Evolutionary conservation across 2,797 vertebrate species (phyloP), one percentile per base, ranked within the genome.

Genomic region (Falco peregrinus): DNA sequence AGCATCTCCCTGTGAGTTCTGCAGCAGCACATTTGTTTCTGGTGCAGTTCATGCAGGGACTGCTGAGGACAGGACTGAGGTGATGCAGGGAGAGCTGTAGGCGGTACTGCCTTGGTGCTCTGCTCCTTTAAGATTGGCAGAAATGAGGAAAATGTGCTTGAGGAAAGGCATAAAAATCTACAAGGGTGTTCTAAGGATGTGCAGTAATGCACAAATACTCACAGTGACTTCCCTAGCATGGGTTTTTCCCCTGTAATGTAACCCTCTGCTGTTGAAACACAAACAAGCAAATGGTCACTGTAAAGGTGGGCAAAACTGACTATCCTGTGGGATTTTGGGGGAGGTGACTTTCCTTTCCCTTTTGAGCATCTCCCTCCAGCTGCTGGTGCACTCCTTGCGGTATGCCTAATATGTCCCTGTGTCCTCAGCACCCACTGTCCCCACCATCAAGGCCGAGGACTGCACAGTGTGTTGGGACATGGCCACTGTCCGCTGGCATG

Each of bases 401-500:
- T 14, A 31, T 13, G 5, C 17, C 82, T 97, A 79, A 95, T 18
- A 1, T 86, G 41, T 68, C 45, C 51, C 60, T 96, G 16, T 95
- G 80, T 97, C 45, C 45, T 14, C 97, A 99, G 99, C 99, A 19
- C 99, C 99, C 2, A 98, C 99, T 5, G 97, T 98, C 41, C 99
- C 99, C 18, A 97, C 97, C 92, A 98, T 99, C 77, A 98, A 98
- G 31, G 98, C 98, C 0, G 99, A 99, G 92, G 98, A 97, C 84
- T 99, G 99, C 79, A 99, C 98, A 0, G 98, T 99, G 75, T 98
- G 98, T 45, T 99, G 99, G 99, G 98, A 99, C 93, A 98, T 93
- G 0, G 99, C 99, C 87, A 98, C 97, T 1, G 93, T 99, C 95
- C 98, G 99, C 74, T 99, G 99, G 99, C 97, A 70, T 10, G 25